Evolutionary conservation across 2,888 invertebrate genomes (phyloP), one percentile per base, ranked within the genome.

Genomic region (Meganola albula): DNA sequence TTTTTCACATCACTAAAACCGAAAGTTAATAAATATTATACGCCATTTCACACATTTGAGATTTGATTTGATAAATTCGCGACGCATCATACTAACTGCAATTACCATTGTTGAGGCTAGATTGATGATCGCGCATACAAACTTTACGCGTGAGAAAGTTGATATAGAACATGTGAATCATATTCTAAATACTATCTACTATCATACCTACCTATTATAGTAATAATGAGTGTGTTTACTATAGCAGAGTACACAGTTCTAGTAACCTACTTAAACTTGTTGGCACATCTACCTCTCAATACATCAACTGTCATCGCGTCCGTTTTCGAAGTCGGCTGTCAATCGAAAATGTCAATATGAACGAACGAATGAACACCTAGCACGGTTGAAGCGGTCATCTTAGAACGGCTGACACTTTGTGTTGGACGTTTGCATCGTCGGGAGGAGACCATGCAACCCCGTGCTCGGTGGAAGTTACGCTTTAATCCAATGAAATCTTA

Each of bases 161-260:
- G 63, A 77, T 78, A 74, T 79, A 60, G 80, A 68, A 64, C 78
- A 84, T 82, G 83, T 70, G 78, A 79, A 78, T 62, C 58, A 48
- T 48, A 46, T 45, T 43, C 37, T 54, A 48, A 48, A 52, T 42
- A 45, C 31, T 40, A 47, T 40, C 50, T 42, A 48, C 37, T 42
- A 40, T 35, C 31, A 34, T 39, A 31, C 23, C 40, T 45, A 48
- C 40, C 37, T 45, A 55, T 38, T 31, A 23, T 43, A 40, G 35
- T 31, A 41, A 49, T 49, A 28, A 6, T 27, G 32, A 32, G 16
- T 37, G 31, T 11, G 39, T 37, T 42, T 37, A 42, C 31, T 35
- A 21, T 33, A 21, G 43, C 28, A 31, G 44, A 27, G 39, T 34
- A 28, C 44, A n/a, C n/a, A n/a, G n/a, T n/a, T n/a, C n/a, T n/a